Evolutionary conservation across 2,797 vertebrate species (phyloP), one percentile per base, ranked within the genome.

Genomic region (Coilia nasus): DNA sequence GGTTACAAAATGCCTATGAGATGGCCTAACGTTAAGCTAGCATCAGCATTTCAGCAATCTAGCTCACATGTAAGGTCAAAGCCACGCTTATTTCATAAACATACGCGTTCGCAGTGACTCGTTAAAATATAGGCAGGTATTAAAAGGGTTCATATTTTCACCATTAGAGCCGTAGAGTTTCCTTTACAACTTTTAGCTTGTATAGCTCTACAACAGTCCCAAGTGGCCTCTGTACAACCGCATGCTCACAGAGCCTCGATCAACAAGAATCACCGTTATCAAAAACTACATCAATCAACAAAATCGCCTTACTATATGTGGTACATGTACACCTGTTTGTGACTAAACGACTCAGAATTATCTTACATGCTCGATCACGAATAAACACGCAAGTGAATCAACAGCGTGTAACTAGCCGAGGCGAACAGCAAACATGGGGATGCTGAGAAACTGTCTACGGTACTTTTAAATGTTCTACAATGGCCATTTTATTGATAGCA

Each of bases 321-420:
- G 31, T 78, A 78, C 35, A 6, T 78, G 71, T 44, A 19, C 19
- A 44, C 6, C 19, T 35, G 31, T 44, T 78, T 78, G 71, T 41
- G 11, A 31, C 35, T 78, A 78, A 41, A 21, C 71, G 35, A 21
- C 19, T 15, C 31, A 21, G 6, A 78, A 7, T 78, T 41, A 44
- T 44, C 71, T 17, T 44, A 78, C 71, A 78, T 78, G 71, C 71
- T 41, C 71, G 35, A 78, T 78, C 71, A 78, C 41, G 35, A 31
- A 78, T 78, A 6, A 17, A n/a, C 87, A 80, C 60, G 57, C 1
- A 86, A 50, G 71, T 12, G 81, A 82, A 84, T 85, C 83, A 84
- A 44, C 87, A 86, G 89, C 83, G 82, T 78, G 85, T 71, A 78
- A 28, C 82, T 56, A 71, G n/a, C 82, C 54, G 83, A 84, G 81